These are phyloP conservation scores for Vulpes ferrilata DNA, from an alignment of 2,113 vertebrate species.

Conservation along the genomic window DNA sequence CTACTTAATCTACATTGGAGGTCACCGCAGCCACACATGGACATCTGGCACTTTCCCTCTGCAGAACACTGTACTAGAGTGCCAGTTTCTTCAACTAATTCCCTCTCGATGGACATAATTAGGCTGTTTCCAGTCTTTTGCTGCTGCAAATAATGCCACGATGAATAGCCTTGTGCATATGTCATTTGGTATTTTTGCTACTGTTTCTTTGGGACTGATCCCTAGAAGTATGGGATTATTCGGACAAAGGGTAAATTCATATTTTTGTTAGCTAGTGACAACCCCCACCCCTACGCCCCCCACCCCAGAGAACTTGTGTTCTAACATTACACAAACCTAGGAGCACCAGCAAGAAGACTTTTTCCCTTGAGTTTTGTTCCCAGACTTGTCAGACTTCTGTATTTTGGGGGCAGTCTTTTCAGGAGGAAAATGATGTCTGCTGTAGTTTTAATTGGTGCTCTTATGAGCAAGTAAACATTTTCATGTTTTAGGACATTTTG, in stretches of 20 bases:
- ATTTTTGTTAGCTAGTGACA: background rate
- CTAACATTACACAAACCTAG: background rate
- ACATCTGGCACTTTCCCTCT: background rate
- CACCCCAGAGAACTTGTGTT: background rate
- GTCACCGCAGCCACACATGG: background rate
- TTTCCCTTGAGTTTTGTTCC: background rate
- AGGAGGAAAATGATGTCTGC: background rate
- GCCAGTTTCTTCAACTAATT: background rate
- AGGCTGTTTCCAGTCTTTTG: background rate
- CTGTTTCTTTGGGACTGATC: background rate
- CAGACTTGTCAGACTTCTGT: background rate
- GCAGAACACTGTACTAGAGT: background rate
- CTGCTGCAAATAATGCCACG: background rate
- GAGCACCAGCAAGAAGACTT: background rate
- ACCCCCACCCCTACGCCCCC: background rate
- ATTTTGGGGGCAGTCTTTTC: background rate
- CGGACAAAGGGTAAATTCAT: background rate
- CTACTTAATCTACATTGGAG: background rate
- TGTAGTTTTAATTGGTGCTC: too few species aligned
- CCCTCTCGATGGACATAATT: background rate
- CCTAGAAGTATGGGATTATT: background rate
- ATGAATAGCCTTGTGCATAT: background rate
- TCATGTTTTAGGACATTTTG: background rate
- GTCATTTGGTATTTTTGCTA: background rate
- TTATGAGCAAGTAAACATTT: background rate